These are phyloP conservation scores for Coluber constrictor DNA, from an alignment of 2,797 vertebrate genomes.

Conservation along the genomic window DNA sequence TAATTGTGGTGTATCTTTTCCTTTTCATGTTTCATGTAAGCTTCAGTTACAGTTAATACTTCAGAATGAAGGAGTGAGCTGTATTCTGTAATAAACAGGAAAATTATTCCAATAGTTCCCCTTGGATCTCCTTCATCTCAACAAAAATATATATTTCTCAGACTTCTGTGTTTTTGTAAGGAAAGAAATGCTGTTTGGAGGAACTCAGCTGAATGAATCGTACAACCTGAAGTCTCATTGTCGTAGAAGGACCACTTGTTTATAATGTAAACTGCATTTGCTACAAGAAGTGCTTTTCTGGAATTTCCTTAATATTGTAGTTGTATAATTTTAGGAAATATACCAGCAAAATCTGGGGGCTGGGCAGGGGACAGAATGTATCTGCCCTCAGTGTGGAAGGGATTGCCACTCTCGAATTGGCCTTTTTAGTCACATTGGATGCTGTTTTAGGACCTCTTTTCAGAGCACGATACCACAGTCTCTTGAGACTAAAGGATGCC, in stretches of 20 bases:
- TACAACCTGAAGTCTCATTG: background rate
- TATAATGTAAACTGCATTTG: background rate
- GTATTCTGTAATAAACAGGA: background rate
- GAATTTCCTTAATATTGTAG: rapidly evolving
- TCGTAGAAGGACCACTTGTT: background rate
- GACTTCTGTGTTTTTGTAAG: background rate
- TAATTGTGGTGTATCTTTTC: background rate
- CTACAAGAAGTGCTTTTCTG: background rate
- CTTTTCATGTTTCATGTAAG: background rate
- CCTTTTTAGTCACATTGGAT: no score
- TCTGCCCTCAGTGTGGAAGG: no score
- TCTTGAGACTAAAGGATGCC: no score
- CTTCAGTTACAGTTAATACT: background rate
- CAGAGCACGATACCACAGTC: no score
- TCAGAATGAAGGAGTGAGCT: background rate
- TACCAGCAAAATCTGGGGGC: no score
- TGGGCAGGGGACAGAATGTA: no score
- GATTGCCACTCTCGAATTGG: no score
- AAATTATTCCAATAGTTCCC: background rate
- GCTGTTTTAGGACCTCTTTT: no score
- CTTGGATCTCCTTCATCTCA: background rate
- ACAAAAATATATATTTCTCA: background rate
- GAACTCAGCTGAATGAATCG: background rate
- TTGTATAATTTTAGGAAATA: background rate
- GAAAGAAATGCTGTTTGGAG: background rate